Evolutionary conservation across 1,140 invertebrate species (phyloP), one percentile per base, ranked within the genome.

Genomic region (Dryas iulia): DNA sequence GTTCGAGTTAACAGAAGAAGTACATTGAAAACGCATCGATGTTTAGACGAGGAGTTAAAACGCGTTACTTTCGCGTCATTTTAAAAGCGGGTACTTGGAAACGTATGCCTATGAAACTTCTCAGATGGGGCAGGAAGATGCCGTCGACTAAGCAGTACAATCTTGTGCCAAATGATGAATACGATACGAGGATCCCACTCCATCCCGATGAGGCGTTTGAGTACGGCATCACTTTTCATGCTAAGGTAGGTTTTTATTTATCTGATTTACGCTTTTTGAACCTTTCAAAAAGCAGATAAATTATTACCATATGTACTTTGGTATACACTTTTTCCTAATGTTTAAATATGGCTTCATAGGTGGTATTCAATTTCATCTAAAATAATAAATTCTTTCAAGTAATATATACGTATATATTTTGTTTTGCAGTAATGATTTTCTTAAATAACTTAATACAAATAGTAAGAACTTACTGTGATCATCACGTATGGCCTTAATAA

Each of bases 171-270:
- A 97, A 98, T 90, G 98, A 99, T 92, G 97, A 98, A 77, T 98
- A 97, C 89, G 98, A 99, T 92, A 96, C 96, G 61, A 94, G 97
- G 77, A 98, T 99, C 81, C 98, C 98, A 7, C 92, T 99, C 53
- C 97, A 99, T 92, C 96, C 97, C 62, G 98, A 99, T 71, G 97
- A 99, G 92, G 98, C 98, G 54, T 99, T 99, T 92, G 95, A 98
- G 74, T 97, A 99, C 92, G 98, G 98, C 69, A 99, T 99, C 89
- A 95, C 96, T 81, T 99, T 99, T 93, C 96, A 98, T 90, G 98
- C 98, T 65, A 99, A 99, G 97, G 98, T 99, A 93, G 90, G 90
- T 71, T 18, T 12, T 35, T 8, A 11, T 54, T 70, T 23, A 33
- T 31, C 30, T 31, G 30, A 6, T 31, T 11, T 11, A 31, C 11